Evolutionary conservation across 2,888 invertebrate genomes (phyloP).

Genomic region (Leucania comma): DNA sequence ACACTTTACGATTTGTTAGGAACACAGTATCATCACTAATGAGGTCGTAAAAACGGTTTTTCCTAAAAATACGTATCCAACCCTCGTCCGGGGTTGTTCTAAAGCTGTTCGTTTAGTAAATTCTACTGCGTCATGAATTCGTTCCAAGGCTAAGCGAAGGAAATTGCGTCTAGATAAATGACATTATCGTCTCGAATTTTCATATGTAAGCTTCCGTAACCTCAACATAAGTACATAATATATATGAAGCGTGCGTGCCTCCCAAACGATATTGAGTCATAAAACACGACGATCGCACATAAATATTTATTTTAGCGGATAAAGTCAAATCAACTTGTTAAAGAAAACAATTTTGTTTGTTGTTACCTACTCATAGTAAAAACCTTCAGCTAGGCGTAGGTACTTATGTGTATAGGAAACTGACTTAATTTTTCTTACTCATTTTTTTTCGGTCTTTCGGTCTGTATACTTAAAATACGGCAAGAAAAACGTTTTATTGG

Average conservation of each 20-base stretch:
- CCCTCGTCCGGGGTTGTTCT: constrained; percentile 1
- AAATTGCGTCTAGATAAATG: constrained; percentile 46
- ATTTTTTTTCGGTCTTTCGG: too few relatives aligned
- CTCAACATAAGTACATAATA: constrained; percentile 18
- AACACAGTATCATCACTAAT: constrained; percentile 29
- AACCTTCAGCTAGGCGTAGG: not conserved
- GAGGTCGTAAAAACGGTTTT: constrained; percentile 15
- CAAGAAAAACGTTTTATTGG: too few relatives aligned
- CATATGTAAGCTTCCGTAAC: constrained; percentile 31
- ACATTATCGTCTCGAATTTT: constrained; percentile 47
- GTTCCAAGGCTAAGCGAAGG: constrained; percentile 31
- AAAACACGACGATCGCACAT: constrained; percentile 43
- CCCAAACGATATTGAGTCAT: constrained; percentile 47
- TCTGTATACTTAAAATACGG: too few relatives aligned
- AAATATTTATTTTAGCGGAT: constrained; percentile 51
- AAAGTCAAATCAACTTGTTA: constrained; percentile 38
- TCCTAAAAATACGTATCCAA: not conserved
- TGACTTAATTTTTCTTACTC: not conserved
- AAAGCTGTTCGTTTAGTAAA: constrained; percentile 1
- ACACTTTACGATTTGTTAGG: constrained; percentile 32
- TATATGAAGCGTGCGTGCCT: constrained; percentile 27
- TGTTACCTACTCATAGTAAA: constrained; percentile 4
- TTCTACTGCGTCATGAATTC: constrained; percentile 25
- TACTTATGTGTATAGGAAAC: not conserved
- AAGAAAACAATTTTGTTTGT: constrained; percentile 32